Evolutionary conservation across 2,888 invertebrate genomes (phyloP), one percentile per base, ranked within the genome.

Genomic region (Cylindroiulus punctatus): DNA sequence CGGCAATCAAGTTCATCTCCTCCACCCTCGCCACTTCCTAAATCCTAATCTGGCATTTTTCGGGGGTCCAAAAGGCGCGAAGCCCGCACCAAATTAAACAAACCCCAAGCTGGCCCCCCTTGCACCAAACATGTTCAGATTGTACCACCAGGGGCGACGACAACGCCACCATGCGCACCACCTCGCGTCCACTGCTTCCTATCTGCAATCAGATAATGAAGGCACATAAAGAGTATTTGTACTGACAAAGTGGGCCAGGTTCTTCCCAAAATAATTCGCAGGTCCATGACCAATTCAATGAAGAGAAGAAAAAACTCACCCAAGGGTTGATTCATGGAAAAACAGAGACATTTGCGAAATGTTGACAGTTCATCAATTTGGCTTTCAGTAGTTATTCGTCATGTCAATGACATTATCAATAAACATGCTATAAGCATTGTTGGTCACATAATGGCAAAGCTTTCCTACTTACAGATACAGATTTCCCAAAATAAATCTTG

Each of bases 41-140:
- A 76, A 76, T 76, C 76, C 30, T 76, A 76, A 76, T 76, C 76
- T 76, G 1, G 76, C 30, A 76, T 76, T 76, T 76, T 76, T 76
- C 1, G 76, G 76, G 76, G 76, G 76, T 76, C 76, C 76, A 76
- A 76, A 26, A 76, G 76, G 76, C 76, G 76, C 26, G 76, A 76
- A 76, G 76, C 76, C 30, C 30, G 26, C 76, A 76, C 12, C 76
- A 76, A 76, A 76, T 76, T 76, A 76, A 76, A 76, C 76, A 76
- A 76, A 76, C 76, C n/a, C 52, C 76, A 76, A 65, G 22, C 10
- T 65, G 65, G 10, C 65, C 65, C 36, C n/a, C 65, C 26, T 22
- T n/a, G 0, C 65, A 22, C 4, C 14, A 76, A 76, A 76, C 30
- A 30, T 4, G 30, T 76, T 76, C 30, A 76, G 8, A 26, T 76